These are phyloP conservation scores for Anser brachyrhynchus DNA, from an alignment of 2,113 vertebrate species.

Conservation along the genomic window DNA sequence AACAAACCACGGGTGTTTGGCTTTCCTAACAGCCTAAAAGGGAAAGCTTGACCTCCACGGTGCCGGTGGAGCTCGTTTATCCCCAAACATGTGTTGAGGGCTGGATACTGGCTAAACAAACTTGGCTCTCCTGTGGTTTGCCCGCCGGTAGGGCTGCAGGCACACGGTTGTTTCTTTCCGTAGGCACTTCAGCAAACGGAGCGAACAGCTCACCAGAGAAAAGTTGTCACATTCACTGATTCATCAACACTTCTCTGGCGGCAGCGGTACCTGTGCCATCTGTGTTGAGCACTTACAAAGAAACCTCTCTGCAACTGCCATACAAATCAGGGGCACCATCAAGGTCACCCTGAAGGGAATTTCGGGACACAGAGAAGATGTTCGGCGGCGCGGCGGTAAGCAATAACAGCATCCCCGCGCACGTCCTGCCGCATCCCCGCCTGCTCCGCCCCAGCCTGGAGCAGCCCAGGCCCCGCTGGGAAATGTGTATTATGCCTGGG, in stretches of 20 bases:
- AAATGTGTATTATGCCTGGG: slow-evolving; percentile 98
- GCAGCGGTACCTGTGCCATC: slow-evolving; percentile 85
- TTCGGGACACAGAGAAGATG: slow-evolving; percentile 84
- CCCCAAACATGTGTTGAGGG: background rate
- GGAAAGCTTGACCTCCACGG: background rate
- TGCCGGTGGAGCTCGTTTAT: background rate
- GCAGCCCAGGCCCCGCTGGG: slow-evolving; percentile 89
- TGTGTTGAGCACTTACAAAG: slow-evolving; percentile 83
- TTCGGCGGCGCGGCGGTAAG: slow-evolving; percentile 74
- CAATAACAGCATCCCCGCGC: slow-evolving; percentile 77
- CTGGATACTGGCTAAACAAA: background rate
- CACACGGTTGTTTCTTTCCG: background rate
- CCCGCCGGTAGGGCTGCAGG: background rate
- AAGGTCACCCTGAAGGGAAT: slow-evolving; percentile 82
- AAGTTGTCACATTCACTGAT: slow-evolving; percentile 79
- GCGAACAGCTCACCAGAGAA: slow-evolving; percentile 57
- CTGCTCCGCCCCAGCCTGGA: slow-evolving; percentile 80
- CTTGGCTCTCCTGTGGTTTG: slow-evolving; percentile 2
- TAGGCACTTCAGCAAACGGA: background rate
- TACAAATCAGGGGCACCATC: slow-evolving; percentile 91
- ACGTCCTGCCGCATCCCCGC: slow-evolving; percentile 76
- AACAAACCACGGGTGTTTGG: too few species aligned
- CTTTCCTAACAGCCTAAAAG: fast-evolving
- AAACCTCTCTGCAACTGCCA: slow-evolving; percentile 85
- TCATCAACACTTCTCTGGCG: slow-evolving; percentile 70